These are phyloP conservation scores for Zaprionus bogoriensis DNA, from an alignment of 2,888 invertebrate genomes.

Conservation along the genomic window DNA sequence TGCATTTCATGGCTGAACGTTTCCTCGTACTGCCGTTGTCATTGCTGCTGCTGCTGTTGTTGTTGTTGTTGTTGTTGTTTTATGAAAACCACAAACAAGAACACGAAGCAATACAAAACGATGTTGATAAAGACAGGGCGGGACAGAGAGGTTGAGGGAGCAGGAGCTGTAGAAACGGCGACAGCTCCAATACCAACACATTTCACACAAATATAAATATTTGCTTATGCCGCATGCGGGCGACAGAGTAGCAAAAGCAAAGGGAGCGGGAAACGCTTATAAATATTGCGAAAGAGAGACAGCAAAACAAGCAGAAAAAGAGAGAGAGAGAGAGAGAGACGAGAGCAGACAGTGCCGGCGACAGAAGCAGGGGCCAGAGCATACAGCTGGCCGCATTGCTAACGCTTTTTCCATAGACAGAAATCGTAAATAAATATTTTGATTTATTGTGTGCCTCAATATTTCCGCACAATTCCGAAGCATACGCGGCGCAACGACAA, in stretches of 20 bases:
- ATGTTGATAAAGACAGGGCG: slow-evolving; percentile 11
- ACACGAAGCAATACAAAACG: slow-evolving; percentile 6
- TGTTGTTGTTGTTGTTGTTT: not conserved
- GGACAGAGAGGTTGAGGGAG: not conserved
- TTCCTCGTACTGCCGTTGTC: not conserved
- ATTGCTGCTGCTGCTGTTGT: not conserved
- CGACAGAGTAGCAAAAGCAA: slow-evolving; percentile 38
- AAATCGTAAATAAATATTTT: slow-evolving; percentile 65
- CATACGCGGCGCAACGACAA: slow-evolving; percentile 15
- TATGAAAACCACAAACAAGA: slow-evolving; percentile 14
- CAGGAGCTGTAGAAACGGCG: slow-evolving; percentile 17
- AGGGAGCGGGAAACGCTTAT: slow-evolving; percentile 34
- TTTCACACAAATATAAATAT: slow-evolving; percentile 68
- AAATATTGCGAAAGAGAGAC: slow-evolving; percentile 48
- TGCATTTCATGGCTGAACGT: slow-evolving; percentile 42
- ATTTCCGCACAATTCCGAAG: slow-evolving; percentile 49
- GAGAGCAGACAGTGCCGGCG: no score
- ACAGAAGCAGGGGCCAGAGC: not conserved
- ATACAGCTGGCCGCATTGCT: slow-evolving; percentile 13
- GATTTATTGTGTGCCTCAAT: slow-evolving; percentile 60
- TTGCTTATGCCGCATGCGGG: slow-evolving; percentile 67
- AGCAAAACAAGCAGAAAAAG: not conserved
- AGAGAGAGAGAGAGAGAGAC: not conserved
- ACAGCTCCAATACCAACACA: slow-evolving; percentile 45
- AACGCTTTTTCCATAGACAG: slow-evolving; percentile 53